These are phyloP conservation scores for Tipula helvola DNA, from an alignment of 2,888 invertebrate species.

Conservation along the genomic window DNA sequence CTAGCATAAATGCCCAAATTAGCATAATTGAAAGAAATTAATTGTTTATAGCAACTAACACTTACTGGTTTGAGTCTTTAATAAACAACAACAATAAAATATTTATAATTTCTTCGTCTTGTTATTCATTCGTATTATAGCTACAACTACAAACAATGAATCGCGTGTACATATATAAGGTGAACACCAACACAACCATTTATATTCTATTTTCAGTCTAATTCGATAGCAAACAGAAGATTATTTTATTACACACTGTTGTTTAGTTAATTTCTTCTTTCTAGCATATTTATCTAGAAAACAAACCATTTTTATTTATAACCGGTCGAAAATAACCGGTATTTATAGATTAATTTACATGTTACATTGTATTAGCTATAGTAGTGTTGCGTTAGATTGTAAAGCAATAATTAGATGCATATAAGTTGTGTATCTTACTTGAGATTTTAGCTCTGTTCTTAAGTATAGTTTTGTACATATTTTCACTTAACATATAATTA, in stretches of 20 bases:
- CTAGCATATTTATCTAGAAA: neutral
- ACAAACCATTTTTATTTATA: neutral
- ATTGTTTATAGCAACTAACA: neutral
- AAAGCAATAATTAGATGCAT: neutral
- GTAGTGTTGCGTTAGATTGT: neutral
- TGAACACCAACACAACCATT: neutral
- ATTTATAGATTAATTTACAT: neutral
- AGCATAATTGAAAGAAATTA: neutral
- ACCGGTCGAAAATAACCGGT: neutral
- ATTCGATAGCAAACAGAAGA: neutral
- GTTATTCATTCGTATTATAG: neutral
- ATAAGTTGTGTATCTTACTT: neutral
- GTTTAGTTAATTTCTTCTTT: neutral
- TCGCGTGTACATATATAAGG: neutral
- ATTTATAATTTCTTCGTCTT: neutral
- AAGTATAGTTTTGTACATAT: neutral
- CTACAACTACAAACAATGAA: neutral
- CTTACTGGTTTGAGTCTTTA: neutral
- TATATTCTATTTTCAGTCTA: neutral
- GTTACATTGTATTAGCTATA: neutral
- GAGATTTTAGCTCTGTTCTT: neutral
- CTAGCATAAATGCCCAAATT: neutral
- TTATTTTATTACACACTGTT: neutral
- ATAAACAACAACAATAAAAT: neutral
- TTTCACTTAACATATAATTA: neutral